Conservation (phyloP, 2,113 vertebrate genomes). For the human (Homo sapiens) region GRCh38 chr12:455001-455500, state of each 20-base stretch:
- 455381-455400: not conserved
- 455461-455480: not conserved
- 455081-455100: not conserved
- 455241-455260: conserved; percentile 7
- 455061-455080: not conserved
- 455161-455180: not conserved
- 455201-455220: conserved; percentile 40
- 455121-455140: not conserved
- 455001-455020: not conserved
- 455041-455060: not conserved
- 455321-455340: not conserved
- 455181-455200: conserved; percentile 27
- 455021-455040: not conserved
- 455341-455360: not conserved
- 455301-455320: not conserved
- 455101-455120: not conserved
- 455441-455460: not conserved
- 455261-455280: not conserved
- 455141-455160: not conserved
- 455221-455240: not conserved
- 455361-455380: not conserved
- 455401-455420: not conserved
- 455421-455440: not conserved
- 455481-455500: not conserved
- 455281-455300: conserved; percentile 23